Evolutionary conservation across 2,113 vertebrate genomes (phyloP), one percentile per base, ranked within the genome.

Genomic region (Ciconia maguari): DNA sequence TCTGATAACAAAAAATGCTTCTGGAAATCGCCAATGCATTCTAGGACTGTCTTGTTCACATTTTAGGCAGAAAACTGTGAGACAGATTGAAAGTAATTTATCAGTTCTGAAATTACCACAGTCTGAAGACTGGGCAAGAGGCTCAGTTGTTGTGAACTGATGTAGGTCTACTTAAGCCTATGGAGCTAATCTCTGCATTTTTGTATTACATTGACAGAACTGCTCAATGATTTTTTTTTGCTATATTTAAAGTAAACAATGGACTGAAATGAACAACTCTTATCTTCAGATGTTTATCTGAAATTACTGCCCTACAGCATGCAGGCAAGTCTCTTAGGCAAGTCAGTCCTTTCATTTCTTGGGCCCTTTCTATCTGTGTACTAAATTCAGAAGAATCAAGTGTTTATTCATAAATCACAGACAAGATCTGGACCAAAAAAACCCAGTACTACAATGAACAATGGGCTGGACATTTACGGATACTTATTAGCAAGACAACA

Each of bases 381-480:
- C 69, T 90, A 94, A 90, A 96, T 76, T 95, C 93, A 93, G 93
- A 87, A 95, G 78, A 94, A 87, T 72, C 66, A 90, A 92, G 65
- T 34, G 58, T 70, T 88, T 94, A 90, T 94, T 86, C 78, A 85
- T 80, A 91, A 96, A 85, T 83, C 58, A 77, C 46, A 93, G 75
- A 91, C 52, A 94, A 92, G 70, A 87, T 85, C 81, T 94, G 66
- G n/a, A 77, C 20, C 17, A 52, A 46, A 94, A 77, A 69, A 48
- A 8, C 0, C 14, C 32, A 22, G 85, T 65, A 93, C 46, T 55
- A 36, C 65, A 80, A 26, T 71, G 83, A 90, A 87, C 71, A 87
- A 88, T n/a, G 55, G 52, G 36, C 21, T 2, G 4, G 74, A 69
- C 60, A 60, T 91, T 91, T 87, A 78, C 24, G 14, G 82, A 77